A percentile compares a stretch with the other conserved stretches of the same genome.
Evolutionary conservation across 1,140 invertebrate species (phyloP).

Genomic region (Cydia splendana): DNA sequence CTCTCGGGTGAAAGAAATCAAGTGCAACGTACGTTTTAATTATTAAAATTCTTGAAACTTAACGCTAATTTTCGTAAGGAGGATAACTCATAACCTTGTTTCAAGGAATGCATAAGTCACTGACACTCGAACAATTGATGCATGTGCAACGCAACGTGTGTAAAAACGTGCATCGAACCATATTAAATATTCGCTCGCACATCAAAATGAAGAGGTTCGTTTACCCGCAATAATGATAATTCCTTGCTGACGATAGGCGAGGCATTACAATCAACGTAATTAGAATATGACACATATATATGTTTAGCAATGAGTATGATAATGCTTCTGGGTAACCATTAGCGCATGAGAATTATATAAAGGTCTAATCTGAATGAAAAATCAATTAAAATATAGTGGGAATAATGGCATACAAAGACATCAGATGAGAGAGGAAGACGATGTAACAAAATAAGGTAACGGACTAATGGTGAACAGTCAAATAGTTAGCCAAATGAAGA

Average conservation of each 20-base stretch:
- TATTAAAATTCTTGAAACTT: neutral
- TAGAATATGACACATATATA: constrained; percentile 35
- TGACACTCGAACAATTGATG: constrained; percentile 9
- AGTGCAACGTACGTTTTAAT: constrained; percentile 30
- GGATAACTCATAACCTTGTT: constrained; percentile 9
- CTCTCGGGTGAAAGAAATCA: constrained; percentile 39
- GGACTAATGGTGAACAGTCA: no score
- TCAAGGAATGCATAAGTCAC: constrained; percentile 14
- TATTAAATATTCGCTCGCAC: constrained; percentile 1
- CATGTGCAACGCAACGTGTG: constrained; percentile 5
- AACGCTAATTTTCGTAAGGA: neutral
- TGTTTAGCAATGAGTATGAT: constrained; percentile 2
- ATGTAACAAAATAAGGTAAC: neutral
- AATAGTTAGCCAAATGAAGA: no score
- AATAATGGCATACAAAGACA: neutral
- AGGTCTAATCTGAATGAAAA: neutral
- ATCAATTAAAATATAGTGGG: no score
- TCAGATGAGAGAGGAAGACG: neutral
- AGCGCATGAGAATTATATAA: neutral
- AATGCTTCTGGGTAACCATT: neutral
- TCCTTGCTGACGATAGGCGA: constrained; percentile 39
- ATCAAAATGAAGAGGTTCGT: constrained; percentile 37
- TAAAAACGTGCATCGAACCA: constrained; percentile 19
- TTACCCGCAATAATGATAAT: constrained; percentile 43
- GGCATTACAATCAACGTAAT: constrained; percentile 44